phyloP scores from a whole-genome alignment of 2,113 vertebrate genomes.

The Turdus rufiventris region DNA sequence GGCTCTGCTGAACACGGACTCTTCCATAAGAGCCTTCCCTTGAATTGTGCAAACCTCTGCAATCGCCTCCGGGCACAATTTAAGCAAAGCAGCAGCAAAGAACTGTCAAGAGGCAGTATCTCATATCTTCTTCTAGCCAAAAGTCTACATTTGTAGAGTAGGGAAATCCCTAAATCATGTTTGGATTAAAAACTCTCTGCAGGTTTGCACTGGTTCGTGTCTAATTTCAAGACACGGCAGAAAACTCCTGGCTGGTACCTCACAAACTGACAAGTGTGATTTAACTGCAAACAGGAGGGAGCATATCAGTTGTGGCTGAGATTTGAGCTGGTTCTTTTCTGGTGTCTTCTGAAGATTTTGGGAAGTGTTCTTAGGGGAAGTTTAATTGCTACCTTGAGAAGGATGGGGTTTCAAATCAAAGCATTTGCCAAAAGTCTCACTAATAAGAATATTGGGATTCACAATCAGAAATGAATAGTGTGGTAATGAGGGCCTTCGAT shows the following conservation, averaged over 20 bases:
- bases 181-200: not conserved
- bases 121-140: not conserved
- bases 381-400: not conserved
- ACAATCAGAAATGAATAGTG: not conserved
- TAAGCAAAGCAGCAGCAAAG: not conserved
- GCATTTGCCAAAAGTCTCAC: not conserved
- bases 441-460: not conserved
- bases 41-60: not conserved
- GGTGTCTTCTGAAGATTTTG: not conserved
- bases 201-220: not conserved
- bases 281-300: not conserved
- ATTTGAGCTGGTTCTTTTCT: not conserved
- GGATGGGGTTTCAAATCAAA: not conserved
- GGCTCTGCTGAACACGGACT: not conserved
- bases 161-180: not conserved
- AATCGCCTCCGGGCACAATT: not conserved
- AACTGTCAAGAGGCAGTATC: not conserved
- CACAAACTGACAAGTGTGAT: not conserved
- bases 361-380: not conserved
- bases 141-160: not conserved
- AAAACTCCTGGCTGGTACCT: not conserved
- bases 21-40: not conserved
- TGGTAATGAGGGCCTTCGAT: not conserved
- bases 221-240: not conserved
- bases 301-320: not conserved